phyloP scores from a whole-genome alignment of 2,113 vertebrate species.

The Meriones unguiculatus region DNA sequence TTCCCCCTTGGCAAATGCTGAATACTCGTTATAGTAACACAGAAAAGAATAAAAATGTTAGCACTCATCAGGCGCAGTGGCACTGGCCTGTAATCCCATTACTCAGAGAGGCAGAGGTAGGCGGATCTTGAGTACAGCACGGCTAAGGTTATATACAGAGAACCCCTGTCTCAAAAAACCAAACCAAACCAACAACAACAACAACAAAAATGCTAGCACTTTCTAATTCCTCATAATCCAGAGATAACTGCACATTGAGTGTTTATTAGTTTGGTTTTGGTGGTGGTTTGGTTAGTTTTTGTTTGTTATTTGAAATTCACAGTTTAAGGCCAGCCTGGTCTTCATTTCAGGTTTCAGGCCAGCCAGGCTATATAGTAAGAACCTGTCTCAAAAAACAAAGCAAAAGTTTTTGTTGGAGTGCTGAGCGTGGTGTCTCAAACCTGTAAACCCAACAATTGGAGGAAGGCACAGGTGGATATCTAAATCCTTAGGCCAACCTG shows the following conservation, averaged over 20 bases:
- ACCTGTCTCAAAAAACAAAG: neutral
- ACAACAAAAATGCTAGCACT: neutral
- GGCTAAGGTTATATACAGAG: too few species aligned
- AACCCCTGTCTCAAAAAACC: too few species aligned
- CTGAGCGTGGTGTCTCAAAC: neutral
- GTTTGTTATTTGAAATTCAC: neutral
- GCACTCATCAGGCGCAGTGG: neutral
- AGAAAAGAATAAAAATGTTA: neutral
- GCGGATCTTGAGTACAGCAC: too few species aligned
- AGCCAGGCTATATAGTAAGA: neutral
- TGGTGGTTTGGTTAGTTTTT: neutral
- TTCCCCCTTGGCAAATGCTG: neutral
- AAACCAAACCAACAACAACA: too few species aligned
- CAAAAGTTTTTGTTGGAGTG: neutral
- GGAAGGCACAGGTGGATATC: neutral
- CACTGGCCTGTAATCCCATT: too few species aligned
- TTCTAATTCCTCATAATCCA: neutral
- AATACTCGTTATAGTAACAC: neutral
- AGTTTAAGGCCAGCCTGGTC: neutral
- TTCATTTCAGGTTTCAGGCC: neutral
- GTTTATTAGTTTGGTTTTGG: neutral
- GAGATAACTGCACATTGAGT: neutral
- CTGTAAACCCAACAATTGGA: neutral
- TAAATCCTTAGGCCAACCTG: neutral
- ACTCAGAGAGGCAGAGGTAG: too few species aligned